Evolutionary conservation across 2,797 vertebrate species (phyloP).

Genomic region (Taeniopygia guttata): DNA sequence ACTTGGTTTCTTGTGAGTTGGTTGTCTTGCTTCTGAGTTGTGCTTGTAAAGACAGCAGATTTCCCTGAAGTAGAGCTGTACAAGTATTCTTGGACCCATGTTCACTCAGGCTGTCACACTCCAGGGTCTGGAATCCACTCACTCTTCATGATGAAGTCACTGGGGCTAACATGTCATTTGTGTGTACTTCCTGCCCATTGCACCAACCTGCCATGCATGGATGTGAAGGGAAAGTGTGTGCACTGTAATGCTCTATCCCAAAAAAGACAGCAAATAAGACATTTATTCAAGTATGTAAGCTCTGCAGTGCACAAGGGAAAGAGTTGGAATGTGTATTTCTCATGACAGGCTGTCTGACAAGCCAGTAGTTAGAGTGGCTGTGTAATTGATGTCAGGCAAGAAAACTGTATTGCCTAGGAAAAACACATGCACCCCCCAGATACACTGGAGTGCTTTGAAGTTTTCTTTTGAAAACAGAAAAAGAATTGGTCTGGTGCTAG

Average conservation of each 20-base stretch:
- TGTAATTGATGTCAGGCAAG: neutral
- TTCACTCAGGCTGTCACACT: neutral
- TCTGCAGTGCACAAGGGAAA: neutral
- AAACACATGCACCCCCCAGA: neutral
- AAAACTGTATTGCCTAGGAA: neutral
- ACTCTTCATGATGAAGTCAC: neutral
- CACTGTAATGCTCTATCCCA: neutral
- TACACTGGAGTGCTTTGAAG: neutral
- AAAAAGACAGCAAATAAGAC: neutral
- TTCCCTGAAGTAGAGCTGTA: neutral
- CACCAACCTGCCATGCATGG: accelerated
- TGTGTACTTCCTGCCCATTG: neutral
- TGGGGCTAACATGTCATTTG: neutral
- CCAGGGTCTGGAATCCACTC: neutral
- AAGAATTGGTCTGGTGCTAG: neutral
- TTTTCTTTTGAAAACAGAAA: neutral
- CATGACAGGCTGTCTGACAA: neutral
- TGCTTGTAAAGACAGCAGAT: neutral
- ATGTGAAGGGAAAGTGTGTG: neutral
- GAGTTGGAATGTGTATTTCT: neutral
- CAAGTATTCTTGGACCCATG: neutral
- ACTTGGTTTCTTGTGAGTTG: neutral
- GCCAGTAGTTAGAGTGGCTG: neutral
- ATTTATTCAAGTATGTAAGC: neutral
- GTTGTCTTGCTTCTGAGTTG: neutral